Percentiles rank a stretch among this genome's conserved stretches.
These are phyloP conservation scores for Malurus elegans DNA, from an alignment of 2,113 vertebrate genomes.

Conservation along the genomic window DNA sequence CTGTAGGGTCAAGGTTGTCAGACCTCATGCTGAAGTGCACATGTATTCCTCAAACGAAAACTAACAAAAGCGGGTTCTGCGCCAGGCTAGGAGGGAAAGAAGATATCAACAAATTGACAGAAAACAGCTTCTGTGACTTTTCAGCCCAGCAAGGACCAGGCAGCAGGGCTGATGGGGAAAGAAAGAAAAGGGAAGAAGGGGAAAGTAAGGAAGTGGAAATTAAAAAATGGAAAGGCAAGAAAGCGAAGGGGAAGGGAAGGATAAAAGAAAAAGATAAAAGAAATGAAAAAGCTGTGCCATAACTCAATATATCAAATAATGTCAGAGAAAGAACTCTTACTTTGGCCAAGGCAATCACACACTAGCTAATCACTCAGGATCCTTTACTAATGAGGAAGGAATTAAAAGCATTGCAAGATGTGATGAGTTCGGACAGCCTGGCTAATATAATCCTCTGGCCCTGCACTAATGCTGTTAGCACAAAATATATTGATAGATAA, in stretches of 20 bases:
- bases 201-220: not conserved
- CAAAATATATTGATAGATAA: not conserved
- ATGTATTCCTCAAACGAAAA: slow-evolving; percentile 62
- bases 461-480: not conserved
- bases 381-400: not conserved
- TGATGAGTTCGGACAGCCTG: not conserved
- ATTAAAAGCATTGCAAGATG: slow-evolving; percentile 3
- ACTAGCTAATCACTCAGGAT: not conserved
- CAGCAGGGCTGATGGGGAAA: not conserved
- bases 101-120: slow-evolving; percentile 48
- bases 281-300: not conserved
- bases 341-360: not conserved
- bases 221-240: no score
- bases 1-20: slow-evolving; percentile 60
- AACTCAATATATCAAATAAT: not conserved
- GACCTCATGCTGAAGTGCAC: slow-evolving; percentile 62
- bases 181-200: not conserved
- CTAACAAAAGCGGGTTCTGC: slow-evolving; percentile 40
- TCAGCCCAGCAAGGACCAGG: not conserved
- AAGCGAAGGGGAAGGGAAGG: not conserved
- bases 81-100: slow-evolving; percentile 16
- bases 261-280: rapidly evolving
- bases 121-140: slow-evolving; percentile 49
- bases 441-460: not conserved
- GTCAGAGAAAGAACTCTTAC: not conserved